Base-by-base conservation (phyloP, 2,888 invertebrate genomes). In the Lapara coniferarum region DNA sequence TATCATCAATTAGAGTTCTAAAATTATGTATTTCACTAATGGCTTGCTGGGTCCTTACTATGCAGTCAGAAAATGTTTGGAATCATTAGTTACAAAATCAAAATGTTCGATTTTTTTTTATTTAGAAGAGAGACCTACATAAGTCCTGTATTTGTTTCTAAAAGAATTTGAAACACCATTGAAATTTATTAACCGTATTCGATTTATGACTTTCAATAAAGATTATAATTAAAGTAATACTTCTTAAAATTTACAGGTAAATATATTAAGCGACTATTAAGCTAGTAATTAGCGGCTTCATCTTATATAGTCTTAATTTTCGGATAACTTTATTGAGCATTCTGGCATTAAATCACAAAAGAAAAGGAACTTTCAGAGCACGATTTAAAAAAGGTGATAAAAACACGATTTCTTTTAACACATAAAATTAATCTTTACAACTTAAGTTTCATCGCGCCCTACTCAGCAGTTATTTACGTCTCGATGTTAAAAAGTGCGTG, bases 401-500 rank as follows among this genome's bases (percentile, higher is more conserved):
- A 63, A 63, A 63, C 3, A 49, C 10, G 10, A 44, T 59, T 44
- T 59, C 44, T n/a, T 16, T 46, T 16, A 57, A 30, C 37, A 37
- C 58, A 57, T 57, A 46, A 63, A n/a, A 56, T 13, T 19, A 49
- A 44, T 4, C 10, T 10, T 37, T n/a, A 44, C 14, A 63, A 46
- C 16, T 16, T 63, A 46, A 30, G 25, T 16, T 63, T 46, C 46
- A 16, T 16, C 46, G 59, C 49, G 19, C 49, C 46, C 19, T 59
- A 59, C 12, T 63, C 46, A 49, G 12, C 13, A 46, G 12, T 49
- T 25, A 6, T 63, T 46, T 63, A 16, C 25, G 10, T 12, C 1
- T 25, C 59, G 59, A 59, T 59, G 44, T 49, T 63, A 63, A 63
- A 59, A 63, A 49, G 46, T 63, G 12, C 46, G 49, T 49, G 46